Evolutionary conservation across 2,888 invertebrate genomes (phyloP), one percentile per base, ranked within the genome.

Genomic region (Villa cingulata): DNA sequence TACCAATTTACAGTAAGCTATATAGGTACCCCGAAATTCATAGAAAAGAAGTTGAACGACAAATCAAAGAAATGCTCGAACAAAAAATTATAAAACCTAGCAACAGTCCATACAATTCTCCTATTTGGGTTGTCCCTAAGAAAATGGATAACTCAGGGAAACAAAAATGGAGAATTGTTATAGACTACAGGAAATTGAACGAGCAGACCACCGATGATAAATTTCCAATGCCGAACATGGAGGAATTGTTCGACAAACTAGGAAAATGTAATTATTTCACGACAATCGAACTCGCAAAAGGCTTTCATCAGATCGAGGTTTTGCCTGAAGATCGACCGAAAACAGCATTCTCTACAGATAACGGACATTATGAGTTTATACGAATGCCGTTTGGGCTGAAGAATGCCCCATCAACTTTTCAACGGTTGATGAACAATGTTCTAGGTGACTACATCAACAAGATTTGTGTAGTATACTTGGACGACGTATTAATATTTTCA

Each of bases 351-450:
- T 54, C 50, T 1, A 57, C 56, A 16, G 43, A 51, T 59, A 38
- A 47, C 16, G 62, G 63, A 2, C 57, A 62, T 16, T 63, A 53
- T 34, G 59, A 65, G 53, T 61, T 53, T 48, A 39, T 47, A 18
- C 48, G 60, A 4, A 59, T 66, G 59, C 58, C 58, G 1, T 58
- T 62, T 45, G 62, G 62, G 0, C 48, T 64, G 5, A 54, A 55
- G 39, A 61, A 57, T 40, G 54, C 58, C 1, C 62, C 63, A 2
- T 53, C 55, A 1, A 62, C 62, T 1, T 66, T 66, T 50, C 62
- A 62, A 50, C 19, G 65, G 6, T 39, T 58, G 12, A 63, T 63
- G 54, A 56, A 62, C 48, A 51, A 54, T 38, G 54, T 60, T 2
- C 46, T 66, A 7, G 44, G 18, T 15, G 49, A 51, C 29, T 52